Conservation (phyloP, 2,113 vertebrate genomes). For the Neotoma lepida region DNA sequence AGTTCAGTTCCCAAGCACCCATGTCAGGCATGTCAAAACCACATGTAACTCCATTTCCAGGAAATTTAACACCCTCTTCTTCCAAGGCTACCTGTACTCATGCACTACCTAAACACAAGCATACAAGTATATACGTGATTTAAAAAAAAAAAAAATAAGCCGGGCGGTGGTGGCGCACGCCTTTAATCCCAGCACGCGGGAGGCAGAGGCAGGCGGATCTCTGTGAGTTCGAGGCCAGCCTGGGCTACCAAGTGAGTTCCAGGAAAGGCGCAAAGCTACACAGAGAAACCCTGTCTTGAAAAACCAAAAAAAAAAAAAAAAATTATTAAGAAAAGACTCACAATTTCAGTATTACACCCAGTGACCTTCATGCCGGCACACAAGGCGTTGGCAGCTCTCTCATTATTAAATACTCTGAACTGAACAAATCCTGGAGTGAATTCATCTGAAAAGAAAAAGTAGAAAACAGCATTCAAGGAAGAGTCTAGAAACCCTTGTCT, state of each 20-base stretch:
- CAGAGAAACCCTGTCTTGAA: too few species aligned
- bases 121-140: background rate
- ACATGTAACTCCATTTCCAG: background rate
- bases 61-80: background rate
- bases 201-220: too few species aligned
- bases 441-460: constrained; percentile 20
- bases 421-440: constrained; percentile 73
- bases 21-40: background rate
- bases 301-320: background rate
- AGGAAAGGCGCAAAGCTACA: too few species aligned
- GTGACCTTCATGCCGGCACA: too few species aligned
- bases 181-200: too few species aligned
- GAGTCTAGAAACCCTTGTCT: background rate
- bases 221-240: too few species aligned
- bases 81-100: background rate
- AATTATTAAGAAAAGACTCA: too few species aligned
- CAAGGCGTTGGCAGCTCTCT: too few species aligned
- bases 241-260: too few species aligned
- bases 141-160: background rate
- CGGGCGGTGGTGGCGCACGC: too few species aligned
- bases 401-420: too few species aligned
- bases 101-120: background rate
- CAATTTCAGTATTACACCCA: too few species aligned
- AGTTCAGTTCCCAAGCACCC: background rate
- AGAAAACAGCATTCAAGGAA: background rate